Evolutionary conservation across 2,888 invertebrate species (phyloP).

Genomic region (Taphrorychus bicolor): DNA sequence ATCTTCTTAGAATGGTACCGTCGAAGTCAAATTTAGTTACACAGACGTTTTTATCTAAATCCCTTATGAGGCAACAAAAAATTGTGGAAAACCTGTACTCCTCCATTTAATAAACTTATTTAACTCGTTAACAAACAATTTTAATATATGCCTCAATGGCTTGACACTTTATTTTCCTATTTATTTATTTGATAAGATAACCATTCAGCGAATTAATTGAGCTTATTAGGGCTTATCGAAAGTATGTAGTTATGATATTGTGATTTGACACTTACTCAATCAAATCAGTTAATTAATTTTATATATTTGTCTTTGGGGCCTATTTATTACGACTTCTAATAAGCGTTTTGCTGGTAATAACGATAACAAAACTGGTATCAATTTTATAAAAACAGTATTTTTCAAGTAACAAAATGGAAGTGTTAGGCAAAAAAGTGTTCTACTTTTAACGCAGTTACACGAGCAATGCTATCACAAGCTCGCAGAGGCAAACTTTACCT

Average conservation of each 20-base stretch:
- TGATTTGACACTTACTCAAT: background rate
- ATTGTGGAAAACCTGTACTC: background rate
- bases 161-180: too few relatives aligned
- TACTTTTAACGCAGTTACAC: background rate
- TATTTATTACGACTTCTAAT: too few relatives aligned
- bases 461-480: background rate
- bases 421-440: background rate
- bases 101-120: too few relatives aligned
- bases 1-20: slow-evolving; percentile 9
- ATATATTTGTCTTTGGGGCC: background rate
- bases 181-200: background rate
- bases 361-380: too few relatives aligned
- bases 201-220: background rate
- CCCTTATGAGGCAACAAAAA: background rate
- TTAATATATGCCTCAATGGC: too few relatives aligned
- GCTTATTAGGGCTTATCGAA: background rate
- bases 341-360: too few relatives aligned
- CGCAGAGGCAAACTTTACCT: slow-evolving; percentile 22
- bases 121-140: too few relatives aligned
- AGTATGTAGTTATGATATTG: background rate
- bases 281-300: background rate
- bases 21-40: background rate
- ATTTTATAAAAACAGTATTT: too few relatives aligned
- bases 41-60: slow-evolving; percentile 8
- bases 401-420: too few relatives aligned